A percentile compares a stretch with the other conserved stretches of the same genome.
These are phyloP conservation scores for Trypoxylus dichotomus DNA, from an alignment of 1,140 invertebrate species.

Conservation along the genomic window DNA sequence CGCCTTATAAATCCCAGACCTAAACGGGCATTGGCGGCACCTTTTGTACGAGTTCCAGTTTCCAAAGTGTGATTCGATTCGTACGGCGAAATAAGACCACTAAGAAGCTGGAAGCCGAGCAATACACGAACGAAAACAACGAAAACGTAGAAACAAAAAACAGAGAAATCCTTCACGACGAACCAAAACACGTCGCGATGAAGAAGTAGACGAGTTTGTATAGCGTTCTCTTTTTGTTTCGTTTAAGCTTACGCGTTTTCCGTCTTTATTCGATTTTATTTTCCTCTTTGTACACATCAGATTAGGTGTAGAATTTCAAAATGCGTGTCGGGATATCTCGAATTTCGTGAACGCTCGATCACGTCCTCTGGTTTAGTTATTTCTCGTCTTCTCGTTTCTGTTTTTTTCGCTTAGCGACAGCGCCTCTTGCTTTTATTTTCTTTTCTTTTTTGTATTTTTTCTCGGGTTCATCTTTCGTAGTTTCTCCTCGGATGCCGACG, in stretches of 20 bases:
- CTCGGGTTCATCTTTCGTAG: not conserved
- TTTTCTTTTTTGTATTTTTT: not conserved
- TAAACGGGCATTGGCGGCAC: not conserved
- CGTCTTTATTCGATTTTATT: not conserved
- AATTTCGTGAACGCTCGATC: constrained; percentile 5
- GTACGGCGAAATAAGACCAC: not conserved
- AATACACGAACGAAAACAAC: too few relatives aligned
- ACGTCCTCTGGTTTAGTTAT: not conserved
- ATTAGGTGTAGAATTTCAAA: constrained; percentile 23
- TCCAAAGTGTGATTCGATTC: constrained; percentile 3
- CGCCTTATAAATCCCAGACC: not conserved
- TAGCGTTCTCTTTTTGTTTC: too few relatives aligned
- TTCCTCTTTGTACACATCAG: not conserved
- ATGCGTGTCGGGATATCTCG: constrained; percentile 15
- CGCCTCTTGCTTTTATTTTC: not conserved
- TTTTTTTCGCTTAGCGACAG: not conserved
- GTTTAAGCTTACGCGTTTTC: too few relatives aligned
- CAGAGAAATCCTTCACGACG: too few relatives aligned
- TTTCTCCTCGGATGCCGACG: not conserved
- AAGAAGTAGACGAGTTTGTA: too few relatives aligned
- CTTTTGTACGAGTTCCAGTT: not conserved
- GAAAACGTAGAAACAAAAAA: too few relatives aligned
- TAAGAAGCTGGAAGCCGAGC: not conserved
- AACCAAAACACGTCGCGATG: too few relatives aligned
- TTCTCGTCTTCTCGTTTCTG: not conserved